A percentile compares a stretch with the other conserved stretches of the same genome.
phyloP scores from a whole-genome alignment of 2,888 invertebrate genomes.

The Agapostemon virescens region DNA sequence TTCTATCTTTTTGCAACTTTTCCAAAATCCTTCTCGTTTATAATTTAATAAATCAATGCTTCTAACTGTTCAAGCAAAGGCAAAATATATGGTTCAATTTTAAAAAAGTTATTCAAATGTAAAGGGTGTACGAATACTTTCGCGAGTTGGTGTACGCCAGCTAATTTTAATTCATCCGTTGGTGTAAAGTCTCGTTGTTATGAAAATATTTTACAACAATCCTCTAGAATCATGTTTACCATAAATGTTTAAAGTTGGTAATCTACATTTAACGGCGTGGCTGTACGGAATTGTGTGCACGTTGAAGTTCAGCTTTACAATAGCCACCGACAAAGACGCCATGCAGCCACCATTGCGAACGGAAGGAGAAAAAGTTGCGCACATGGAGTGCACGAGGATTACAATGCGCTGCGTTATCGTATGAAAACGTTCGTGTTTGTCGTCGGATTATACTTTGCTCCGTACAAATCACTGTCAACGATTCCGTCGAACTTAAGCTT shows the following conservation, averaged over 20 bases:
- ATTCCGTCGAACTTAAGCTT: constrained; percentile 37
- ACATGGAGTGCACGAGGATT: constrained; percentile 11
- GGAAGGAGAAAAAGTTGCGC: constrained; percentile 6
- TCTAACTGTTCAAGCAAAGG: no score
- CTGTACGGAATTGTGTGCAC: background rate
- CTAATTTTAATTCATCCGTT: no score
- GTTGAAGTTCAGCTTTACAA: background rate
- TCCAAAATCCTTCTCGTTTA: no score
- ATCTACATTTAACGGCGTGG: background rate
- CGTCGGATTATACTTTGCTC: constrained; percentile 29
- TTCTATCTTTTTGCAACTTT: no score
- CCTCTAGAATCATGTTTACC: background rate
- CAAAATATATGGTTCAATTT: no score
- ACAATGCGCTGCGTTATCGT: constrained; percentile 12
- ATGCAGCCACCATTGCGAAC: background rate
- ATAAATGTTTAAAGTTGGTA: background rate
- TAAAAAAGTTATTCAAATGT: no score
- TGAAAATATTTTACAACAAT: background rate
- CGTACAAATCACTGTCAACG: constrained; percentile 37
- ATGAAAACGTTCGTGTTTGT: constrained; percentile 35
- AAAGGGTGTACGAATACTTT: no score
- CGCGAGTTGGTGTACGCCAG: no score
- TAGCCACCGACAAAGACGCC: background rate
- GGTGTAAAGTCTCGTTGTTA: no score
- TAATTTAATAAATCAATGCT: no score